Evolutionary conservation across 2,888 invertebrate species (phyloP).

Genomic region (Enchytraeus crypticus): DNA sequence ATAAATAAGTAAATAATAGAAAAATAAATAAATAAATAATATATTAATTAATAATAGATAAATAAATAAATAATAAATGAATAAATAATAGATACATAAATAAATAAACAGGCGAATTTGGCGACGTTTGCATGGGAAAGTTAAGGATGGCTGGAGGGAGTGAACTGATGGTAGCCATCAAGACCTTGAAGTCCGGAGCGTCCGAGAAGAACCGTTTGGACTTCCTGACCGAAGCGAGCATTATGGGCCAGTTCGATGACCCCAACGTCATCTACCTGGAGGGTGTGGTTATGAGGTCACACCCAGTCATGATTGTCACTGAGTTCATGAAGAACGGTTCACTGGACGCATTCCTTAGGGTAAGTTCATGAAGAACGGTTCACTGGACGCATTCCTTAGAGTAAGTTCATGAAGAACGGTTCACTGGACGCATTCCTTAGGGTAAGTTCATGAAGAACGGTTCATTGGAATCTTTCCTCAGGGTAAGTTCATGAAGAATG

Average conservation of each 20-base stretch:
- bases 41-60: background rate
- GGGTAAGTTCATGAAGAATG: conserved; percentile 51
- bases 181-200: conserved; percentile 74
- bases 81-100: too few relatives aligned
- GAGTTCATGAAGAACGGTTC: conserved; percentile 99
- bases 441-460: conserved; percentile 61
- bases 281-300: conserved; percentile 92
- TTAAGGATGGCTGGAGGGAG: conserved; percentile 66
- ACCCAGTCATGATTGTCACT: conserved; percentile 97
- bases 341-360: conserved; percentile 82
- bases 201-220: conserved; percentile 92
- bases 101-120: conserved; percentile 72
- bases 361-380: conserved; percentile 94
- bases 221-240: conserved; percentile 95
- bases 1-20: background rate
- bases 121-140: conserved; percentile 95
- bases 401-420: conserved; percentile 92
- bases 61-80: background rate
- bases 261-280: conserved; percentile 97
- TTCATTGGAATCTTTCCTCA: conserved; percentile 71
- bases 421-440: conserved; percentile 89
- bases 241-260: conserved; percentile 99
- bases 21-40: background rate
- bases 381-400: conserved; percentile 85
- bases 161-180: conserved; percentile 70